These are phyloP conservation scores for Apis florea DNA, from an alignment of 1,140 invertebrate genomes.

Conservation along the genomic window DNA sequence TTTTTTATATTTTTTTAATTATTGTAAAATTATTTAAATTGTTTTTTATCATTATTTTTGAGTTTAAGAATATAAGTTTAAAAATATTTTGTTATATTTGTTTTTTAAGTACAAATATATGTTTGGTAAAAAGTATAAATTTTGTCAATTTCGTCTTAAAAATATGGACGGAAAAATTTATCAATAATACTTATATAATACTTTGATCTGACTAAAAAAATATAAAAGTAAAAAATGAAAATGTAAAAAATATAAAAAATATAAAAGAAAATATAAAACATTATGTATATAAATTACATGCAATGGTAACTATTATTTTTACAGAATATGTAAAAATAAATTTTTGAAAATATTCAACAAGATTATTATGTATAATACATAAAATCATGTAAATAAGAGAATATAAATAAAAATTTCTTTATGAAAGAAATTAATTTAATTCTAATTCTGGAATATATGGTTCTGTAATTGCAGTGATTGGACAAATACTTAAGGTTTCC, in stretches of 20 bases:
- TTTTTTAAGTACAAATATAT: slow-evolving; percentile 16
- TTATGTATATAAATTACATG: slow-evolving; percentile 7
- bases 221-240: slow-evolving; percentile 28
- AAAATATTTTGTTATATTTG: not conserved
- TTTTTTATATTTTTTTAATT: not conserved
- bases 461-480: slow-evolving; percentile 74
- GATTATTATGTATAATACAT: slow-evolving; percentile 38
- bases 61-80: not conserved
- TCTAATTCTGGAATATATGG: slow-evolving; percentile 75
- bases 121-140: not conserved
- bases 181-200: slow-evolving; percentile 23
- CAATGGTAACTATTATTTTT: slow-evolving; percentile 58
- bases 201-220: slow-evolving; percentile 26
- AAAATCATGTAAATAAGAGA: slow-evolving; percentile 32
- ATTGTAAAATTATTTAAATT: not conserved
- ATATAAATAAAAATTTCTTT: slow-evolving; percentile 17
- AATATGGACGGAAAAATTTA: slow-evolving; percentile 53
- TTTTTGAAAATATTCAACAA: slow-evolving; percentile 28
- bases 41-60: not conserved
- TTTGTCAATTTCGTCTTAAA: slow-evolving; percentile 24
- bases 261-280: slow-evolving; percentile 30
- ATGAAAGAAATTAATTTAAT: slow-evolving; percentile 65
- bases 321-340: slow-evolving; percentile 18
- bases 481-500: slow-evolving; percentile 74
- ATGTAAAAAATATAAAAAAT: slow-evolving; percentile 15